Percentiles rank a stretch among this genome's conserved stretches.
Conservation (phyloP, 2,888 invertebrate species). For the Panorpa germanica region DNA sequence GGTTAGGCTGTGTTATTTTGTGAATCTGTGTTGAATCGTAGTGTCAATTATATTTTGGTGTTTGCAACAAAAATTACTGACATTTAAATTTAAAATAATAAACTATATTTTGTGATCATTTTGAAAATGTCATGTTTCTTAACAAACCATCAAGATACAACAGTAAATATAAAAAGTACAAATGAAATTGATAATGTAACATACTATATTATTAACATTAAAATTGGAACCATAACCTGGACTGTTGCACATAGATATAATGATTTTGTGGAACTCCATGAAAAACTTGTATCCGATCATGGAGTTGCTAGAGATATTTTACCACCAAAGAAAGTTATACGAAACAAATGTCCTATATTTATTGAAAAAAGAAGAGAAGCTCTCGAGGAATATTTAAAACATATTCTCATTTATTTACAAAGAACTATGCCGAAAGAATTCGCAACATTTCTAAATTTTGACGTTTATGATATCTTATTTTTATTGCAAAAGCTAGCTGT, state of each 20-base stretch:
- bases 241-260: constrained; percentile 70
- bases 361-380: constrained; percentile 65
- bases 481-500: constrained; percentile 67
- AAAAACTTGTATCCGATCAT: constrained; percentile 59
- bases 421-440: constrained; percentile 63
- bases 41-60: too few species aligned
- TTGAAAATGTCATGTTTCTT: constrained; percentile 59
- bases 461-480: constrained; percentile 77
- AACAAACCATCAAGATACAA: constrained; percentile 42
- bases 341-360: constrained; percentile 77
- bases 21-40: too few species aligned
- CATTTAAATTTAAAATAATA: too few species aligned
- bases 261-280: constrained; percentile 78
- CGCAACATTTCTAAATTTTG: constrained; percentile 73
- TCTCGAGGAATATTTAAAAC: constrained; percentile 63
- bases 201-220: constrained; percentile 52
- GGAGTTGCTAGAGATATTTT: constrained; percentile 68
- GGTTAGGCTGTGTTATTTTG: too few species aligned
- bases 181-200: constrained; percentile 45
- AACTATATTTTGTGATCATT: too few species aligned
- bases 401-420: constrained; percentile 54
- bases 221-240: constrained; percentile 60
- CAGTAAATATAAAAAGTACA: constrained; percentile 42
- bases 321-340: constrained; percentile 84
- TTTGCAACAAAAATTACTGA: too few species aligned